Evolutionary conservation across 2,797 vertebrate genomes (phyloP), one percentile per base, ranked within the genome.

Genomic region (Decapterus maruadsi): DNA sequence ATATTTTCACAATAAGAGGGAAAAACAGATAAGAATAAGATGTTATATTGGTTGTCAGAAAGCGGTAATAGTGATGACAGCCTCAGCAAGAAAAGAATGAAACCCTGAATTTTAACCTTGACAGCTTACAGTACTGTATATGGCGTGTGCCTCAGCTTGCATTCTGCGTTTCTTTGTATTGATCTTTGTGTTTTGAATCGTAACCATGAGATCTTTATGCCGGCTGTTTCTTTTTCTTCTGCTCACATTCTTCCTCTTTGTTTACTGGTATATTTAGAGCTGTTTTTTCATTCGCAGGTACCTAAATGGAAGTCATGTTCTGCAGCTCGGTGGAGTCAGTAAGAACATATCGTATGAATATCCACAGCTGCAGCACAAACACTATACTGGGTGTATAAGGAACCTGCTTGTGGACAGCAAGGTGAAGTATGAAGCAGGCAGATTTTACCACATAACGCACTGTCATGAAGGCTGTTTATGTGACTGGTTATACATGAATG

Each of bases 271-370:
- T 7, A 46, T 20, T 76, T 68, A 87, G 22, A 40, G 54, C 54
- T 69, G 31, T 19, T 45, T 77, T 72, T 57, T 84, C 29, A 17
- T 72, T 77, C 56, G 14, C 71, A 97, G 96, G 92, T 91, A 94
- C 82, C 92, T 96, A 85, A 94, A 95, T 86, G 90, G 85, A 60
- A 96, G 94, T 77, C 91, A 95, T 48, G 94, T 97, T 36, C 86
- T 97, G 22, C 96, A 96, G 77, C 88, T 97, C 8, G 96, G 96
- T 53, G 96, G 96, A 38, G 92, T 96, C 36, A 96, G 93, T 11
- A 91, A 93, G 67, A 95, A 94, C 0, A 66, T 95, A 29, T 94
- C 95, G 0, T 96, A 96, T 59, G 90, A 94, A 80, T 96, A 96
- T 68, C 95, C 95, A 1, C 94, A 96, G 13, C 19, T 96, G 38